Conservation (phyloP, 2,113 vertebrate genomes). For the Promerops cafer region DNA sequence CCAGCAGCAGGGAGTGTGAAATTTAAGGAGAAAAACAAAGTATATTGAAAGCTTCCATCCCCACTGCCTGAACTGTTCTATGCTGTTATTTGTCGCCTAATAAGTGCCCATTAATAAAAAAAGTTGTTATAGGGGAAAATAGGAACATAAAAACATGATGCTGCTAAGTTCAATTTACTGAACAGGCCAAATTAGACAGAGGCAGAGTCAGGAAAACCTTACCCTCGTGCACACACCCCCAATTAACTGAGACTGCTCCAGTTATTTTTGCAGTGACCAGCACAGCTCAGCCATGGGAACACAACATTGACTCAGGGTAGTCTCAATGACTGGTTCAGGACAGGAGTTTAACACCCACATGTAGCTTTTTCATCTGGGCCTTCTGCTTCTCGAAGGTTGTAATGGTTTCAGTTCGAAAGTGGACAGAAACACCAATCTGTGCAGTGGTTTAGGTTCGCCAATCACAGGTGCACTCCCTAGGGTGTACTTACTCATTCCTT, state of each 20-base stretch:
- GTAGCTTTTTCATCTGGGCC: neutral
- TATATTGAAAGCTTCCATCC: neutral
- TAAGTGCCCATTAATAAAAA: neutral
- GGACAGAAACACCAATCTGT: too few relatives aligned
- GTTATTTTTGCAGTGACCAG: neutral
- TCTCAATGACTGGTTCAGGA: neutral
- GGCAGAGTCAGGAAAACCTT: neutral
- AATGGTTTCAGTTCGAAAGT: too few relatives aligned
- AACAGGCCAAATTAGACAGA: neutral
- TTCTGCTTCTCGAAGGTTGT: neutral
- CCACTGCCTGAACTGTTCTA: neutral
- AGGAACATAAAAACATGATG: neutral
- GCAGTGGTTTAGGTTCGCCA: too few relatives aligned
- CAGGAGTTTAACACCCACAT: neutral
- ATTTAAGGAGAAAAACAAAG: neutral
- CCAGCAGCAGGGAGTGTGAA: neutral
- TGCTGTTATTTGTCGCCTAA: neutral
- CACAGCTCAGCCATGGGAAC: accelerated
- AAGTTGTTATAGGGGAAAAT: neutral
- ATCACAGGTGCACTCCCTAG: too few relatives aligned
- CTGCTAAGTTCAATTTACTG: neutral
- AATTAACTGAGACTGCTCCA: neutral
- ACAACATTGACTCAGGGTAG: neutral
- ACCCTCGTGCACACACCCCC: accelerated
- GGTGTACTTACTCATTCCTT: too few relatives aligned